Percentiles rank a stretch among this genome's conserved stretches.
Evolutionary conservation across 1,140 invertebrate species (phyloP).

Genomic region (Penaeus indicus): DNA sequence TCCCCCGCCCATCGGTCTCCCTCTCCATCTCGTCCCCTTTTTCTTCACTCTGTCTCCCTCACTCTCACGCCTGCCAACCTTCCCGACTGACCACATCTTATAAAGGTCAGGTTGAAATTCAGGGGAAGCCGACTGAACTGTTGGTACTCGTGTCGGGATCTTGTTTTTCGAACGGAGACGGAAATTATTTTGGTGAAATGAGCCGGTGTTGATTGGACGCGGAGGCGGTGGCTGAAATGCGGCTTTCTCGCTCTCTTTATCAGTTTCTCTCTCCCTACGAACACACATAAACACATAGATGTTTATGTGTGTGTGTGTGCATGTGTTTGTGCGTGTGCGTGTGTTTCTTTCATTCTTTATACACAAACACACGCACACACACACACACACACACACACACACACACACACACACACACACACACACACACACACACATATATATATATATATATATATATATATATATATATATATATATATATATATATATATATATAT

Average conservation of each 20-base stretch:
- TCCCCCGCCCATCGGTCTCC: neutral
- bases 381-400: too few relatives aligned
- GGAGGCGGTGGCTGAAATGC: neutral
- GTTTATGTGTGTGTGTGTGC: neutral
- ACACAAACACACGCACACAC: too few relatives aligned
- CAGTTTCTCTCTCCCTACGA: neutral
- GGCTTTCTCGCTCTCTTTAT: conserved; percentile 12
- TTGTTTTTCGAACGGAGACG: neutral
- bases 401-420: too few relatives aligned
- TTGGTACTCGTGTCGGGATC: neutral
- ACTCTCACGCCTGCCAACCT: neutral
- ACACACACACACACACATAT: too few relatives aligned
- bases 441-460: too few relatives aligned
- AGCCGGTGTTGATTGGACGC: neutral
- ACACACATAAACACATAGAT: neutral
- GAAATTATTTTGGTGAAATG: neutral
- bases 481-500: too few relatives aligned
- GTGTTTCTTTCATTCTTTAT: too few relatives aligned
- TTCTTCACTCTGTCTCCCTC: neutral
- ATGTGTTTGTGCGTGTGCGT: neutral
- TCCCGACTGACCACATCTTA: neutral
- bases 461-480: too few relatives aligned
- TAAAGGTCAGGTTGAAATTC: neutral
- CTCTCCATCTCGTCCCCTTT: neutral
- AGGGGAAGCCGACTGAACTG: neutral